A percentile compares a stretch with the other conserved stretches of the same genome.
Conservation (phyloP, 1,140 invertebrate species). For the Zophobas morio region DNA sequence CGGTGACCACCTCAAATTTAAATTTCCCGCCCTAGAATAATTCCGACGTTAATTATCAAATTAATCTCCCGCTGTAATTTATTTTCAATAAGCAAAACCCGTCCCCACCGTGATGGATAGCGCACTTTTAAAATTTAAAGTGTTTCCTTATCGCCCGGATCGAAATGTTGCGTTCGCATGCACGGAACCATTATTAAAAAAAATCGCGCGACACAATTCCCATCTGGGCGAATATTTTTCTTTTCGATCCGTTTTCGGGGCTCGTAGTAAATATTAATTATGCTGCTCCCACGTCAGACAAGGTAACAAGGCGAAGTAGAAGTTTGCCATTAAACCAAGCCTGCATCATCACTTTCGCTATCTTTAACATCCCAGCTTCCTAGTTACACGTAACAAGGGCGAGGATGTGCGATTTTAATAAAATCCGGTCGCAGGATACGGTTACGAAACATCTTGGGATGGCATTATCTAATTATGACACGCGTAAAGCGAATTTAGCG, state of each 20-base stretch:
- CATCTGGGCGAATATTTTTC: neutral
- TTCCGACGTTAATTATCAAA: too few relatives aligned
- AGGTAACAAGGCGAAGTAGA: constrained; percentile 2
- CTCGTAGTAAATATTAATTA: constrained; percentile 31
- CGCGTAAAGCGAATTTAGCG: too few relatives aligned
- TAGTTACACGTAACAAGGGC: neutral
- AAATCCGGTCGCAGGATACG: constrained; percentile 21
- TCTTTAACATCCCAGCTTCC: constrained; percentile 24
- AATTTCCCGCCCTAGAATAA: too few relatives aligned
- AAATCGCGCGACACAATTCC: constrained; percentile 9
- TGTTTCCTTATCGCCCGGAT: constrained; percentile 17
- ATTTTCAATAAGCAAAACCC: neutral
- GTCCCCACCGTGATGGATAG: constrained; percentile 1
- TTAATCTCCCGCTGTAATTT: neutral
- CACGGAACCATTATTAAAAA: constrained; percentile 16
- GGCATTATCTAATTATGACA: too few relatives aligned
- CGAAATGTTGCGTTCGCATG: constrained; percentile 26
- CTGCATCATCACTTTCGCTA: constrained; percentile 35
- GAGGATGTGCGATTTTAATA: constrained; percentile 6
- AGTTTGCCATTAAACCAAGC: constrained; percentile 20
- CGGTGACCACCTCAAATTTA: too few relatives aligned
- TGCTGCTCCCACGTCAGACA: constrained; percentile 6
- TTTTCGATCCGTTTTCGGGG: constrained; percentile 3
- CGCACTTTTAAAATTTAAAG: constrained; percentile 13
- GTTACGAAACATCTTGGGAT: neutral